phyloP scores from a whole-genome alignment of 2,113 vertebrate genomes.

The Phylloscopus trochilus region DNA sequence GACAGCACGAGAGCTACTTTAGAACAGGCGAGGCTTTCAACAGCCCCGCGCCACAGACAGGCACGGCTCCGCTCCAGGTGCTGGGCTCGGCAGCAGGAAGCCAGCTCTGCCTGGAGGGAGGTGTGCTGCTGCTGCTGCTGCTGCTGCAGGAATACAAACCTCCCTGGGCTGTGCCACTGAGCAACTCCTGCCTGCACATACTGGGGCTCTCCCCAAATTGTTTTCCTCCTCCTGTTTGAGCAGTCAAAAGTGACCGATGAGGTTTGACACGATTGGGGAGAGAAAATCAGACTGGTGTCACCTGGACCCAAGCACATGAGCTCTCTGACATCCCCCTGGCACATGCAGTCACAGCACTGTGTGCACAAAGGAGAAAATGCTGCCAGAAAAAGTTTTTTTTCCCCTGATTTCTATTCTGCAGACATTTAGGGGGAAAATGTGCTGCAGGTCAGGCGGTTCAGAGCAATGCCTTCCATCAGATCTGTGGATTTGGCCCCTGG shows the following conservation, averaged over 20 bases:
- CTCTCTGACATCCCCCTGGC: not conserved
- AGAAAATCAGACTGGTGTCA: not conserved
- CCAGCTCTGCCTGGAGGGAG: not conserved
- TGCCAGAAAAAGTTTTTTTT: not conserved
- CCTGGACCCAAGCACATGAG: rapidly evolving
- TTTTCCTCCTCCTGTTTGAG: not conserved
- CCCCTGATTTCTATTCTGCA: not conserved
- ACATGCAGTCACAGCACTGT: rapidly evolving
- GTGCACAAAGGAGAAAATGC: rapidly evolving
- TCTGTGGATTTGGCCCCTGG: not conserved
- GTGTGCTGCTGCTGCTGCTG: not conserved
- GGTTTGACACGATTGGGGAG: not conserved
- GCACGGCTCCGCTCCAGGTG: not conserved
- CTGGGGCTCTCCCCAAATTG: not conserved
- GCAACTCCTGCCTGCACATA: not conserved
- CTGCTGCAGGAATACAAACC: not conserved
- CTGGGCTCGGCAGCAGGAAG: not conserved
- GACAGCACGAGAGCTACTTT: not conserved
- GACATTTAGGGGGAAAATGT: not conserved
- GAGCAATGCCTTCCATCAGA: not conserved
- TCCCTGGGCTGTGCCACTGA: not conserved
- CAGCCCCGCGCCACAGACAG: not conserved
- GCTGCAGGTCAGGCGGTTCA: not conserved
- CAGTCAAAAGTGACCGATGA: rapidly evolving
- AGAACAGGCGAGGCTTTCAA: not conserved